Evolutionary conservation across 2,113 vertebrate species (phyloP).

Genomic region (Dipodomys ordii): DNA sequence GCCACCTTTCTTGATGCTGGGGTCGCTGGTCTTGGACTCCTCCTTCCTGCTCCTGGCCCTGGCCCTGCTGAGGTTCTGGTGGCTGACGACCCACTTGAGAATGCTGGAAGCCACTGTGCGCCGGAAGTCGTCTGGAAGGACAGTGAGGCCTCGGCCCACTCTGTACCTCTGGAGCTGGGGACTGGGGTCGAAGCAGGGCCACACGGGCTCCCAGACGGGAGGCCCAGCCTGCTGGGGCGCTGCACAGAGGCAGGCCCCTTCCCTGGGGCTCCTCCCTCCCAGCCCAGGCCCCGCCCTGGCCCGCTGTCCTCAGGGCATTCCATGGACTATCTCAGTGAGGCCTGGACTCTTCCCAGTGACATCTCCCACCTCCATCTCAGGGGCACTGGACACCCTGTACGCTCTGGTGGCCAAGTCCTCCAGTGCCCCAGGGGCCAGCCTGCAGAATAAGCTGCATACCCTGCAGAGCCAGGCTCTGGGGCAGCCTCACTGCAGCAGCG

Average conservation of each 20-base stretch:
- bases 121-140: conserved; percentile 83
- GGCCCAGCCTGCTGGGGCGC: too few species aligned
- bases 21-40: background rate
- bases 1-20: conserved; percentile 50
- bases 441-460: background rate
- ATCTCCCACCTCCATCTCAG: background rate
- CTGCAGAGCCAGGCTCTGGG: background rate
- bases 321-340: background rate
- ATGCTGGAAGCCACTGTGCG: conserved; percentile 77
- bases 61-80: conserved; percentile 42
- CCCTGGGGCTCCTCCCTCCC: background rate
- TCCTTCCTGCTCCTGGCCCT: background rate
- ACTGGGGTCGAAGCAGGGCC: background rate
- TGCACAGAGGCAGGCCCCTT: background rate
- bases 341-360: background rate
- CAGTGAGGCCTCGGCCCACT: background rate
- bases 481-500: too few species aligned
- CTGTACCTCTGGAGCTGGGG: background rate
- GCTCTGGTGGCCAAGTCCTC: background rate
- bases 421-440: background rate
- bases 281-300: background rate
- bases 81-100: conserved; percentile 79
- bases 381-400: too few species aligned
- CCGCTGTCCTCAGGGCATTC: background rate
- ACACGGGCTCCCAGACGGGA: background rate